phyloP scores from a whole-genome alignment of 2,113 vertebrate species.

The Rostratula benghalensis region DNA sequence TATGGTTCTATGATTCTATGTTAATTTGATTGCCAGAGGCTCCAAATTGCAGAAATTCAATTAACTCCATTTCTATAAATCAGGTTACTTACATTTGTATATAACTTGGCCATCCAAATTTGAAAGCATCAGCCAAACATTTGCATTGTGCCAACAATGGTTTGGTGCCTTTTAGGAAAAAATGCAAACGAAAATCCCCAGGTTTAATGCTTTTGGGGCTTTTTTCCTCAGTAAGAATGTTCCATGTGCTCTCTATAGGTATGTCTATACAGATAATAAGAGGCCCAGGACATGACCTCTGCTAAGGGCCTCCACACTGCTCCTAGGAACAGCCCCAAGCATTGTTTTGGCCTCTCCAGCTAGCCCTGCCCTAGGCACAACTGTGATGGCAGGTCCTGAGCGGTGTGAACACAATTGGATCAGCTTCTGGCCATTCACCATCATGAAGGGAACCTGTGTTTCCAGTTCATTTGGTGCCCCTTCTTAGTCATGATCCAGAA shows the following conservation, averaged over 20 bases:
- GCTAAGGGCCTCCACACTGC: neutral
- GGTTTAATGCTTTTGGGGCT: neutral
- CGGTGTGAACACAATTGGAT: neutral
- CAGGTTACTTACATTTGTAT: neutral
- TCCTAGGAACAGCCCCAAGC: neutral
- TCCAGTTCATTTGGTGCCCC: neutral
- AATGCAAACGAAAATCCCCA: neutral
- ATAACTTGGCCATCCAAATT: neutral
- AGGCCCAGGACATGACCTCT: neutral
- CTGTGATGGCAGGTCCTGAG: neutral
- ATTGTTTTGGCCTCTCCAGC: neutral
- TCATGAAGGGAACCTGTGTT: neutral
- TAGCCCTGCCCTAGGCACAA: neutral
- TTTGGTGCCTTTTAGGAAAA: neutral
- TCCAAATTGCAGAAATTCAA: neutral
- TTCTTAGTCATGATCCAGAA: neutral
- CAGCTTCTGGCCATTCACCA: neutral
- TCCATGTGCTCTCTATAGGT: neutral
- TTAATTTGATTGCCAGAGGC: neutral
- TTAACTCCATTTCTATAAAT: neutral
- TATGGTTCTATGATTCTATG: neutral
- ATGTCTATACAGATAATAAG: neutral
- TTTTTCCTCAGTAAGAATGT: neutral
- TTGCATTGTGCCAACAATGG: neutral
- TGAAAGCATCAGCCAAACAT: neutral